These are phyloP conservation scores for Nysson spinosus DNA, from an alignment of 2,888 invertebrate species.

Conservation along the genomic window DNA sequence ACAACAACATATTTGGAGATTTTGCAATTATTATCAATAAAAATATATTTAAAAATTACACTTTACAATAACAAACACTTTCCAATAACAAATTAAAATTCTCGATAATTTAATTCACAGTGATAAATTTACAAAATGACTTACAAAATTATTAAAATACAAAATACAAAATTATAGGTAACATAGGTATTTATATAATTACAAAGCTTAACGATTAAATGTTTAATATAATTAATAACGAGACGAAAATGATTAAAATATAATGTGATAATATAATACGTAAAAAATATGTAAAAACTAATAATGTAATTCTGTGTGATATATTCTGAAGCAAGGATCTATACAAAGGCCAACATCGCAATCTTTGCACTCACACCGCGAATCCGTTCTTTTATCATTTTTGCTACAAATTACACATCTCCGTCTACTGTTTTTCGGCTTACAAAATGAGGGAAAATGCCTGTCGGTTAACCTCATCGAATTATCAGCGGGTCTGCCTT, in stretches of 20 bases:
- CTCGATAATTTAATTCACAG: slow-evolving; percentile 1
- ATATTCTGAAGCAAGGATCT: slow-evolving; percentile 1
- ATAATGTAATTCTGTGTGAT: slow-evolving; percentile 3
- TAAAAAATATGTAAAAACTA: not conserved
- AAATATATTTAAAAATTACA: slow-evolving; percentile 7
- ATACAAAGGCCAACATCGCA: slow-evolving; percentile 1
- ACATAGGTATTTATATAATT: not conserved
- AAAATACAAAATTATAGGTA: too few species aligned
- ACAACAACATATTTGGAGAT: too few species aligned
- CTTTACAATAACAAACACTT: slow-evolving; percentile 2
- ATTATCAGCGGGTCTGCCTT: slow-evolving; percentile 4
- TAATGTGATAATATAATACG: not conserved
- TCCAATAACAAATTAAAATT: not conserved
- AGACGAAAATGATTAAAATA: not conserved
- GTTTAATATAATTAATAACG: slow-evolving; percentile 5
- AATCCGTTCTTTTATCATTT: not conserved
- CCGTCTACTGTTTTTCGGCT: slow-evolving; percentile 14
- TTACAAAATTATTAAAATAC: slow-evolving; percentile 5
- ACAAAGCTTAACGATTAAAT: not conserved
- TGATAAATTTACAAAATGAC: not conserved
- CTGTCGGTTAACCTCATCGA: slow-evolving; percentile 2
- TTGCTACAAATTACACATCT: slow-evolving; percentile 3
- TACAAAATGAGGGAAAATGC: slow-evolving; percentile 4
- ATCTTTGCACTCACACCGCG: slow-evolving; percentile 1
- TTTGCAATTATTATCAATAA: too few species aligned